Evolutionary conservation across 2,797 vertebrate genomes (phyloP), one percentile per base, ranked within the genome.

Genomic region (Buphagus erythrorhynchus): DNA sequence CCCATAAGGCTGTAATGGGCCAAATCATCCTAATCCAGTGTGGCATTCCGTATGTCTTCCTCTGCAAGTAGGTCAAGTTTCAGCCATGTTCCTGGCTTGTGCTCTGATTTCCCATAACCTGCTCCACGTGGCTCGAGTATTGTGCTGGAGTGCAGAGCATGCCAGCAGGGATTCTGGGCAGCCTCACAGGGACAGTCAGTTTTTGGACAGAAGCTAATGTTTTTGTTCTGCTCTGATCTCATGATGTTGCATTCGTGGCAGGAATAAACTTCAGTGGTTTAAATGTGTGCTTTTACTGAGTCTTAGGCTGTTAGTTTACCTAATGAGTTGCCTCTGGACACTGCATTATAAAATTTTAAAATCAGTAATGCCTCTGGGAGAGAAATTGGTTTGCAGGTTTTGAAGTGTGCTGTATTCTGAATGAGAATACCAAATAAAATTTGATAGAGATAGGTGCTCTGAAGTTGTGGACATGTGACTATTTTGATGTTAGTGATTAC

Each of bases 51-150:
- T 97, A 95, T 97, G 97, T 93, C 98, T 98, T 98, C 97, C 97
- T 97, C 96, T 93, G 96, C 98, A 99, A 99, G 97, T 99, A 98
- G 99, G 99, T 99, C 99, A 99, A 98, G 98, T 99, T 99, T 98
- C 97, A 98, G 98, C 97, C 94, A 86, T 91, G 63, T 95, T 97
- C 89, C 93, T 97, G 88, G 77, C 92, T 86, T 11, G 4, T 0
- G 18, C 85, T 97, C 96, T 19, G 46, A 91, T 97, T 97, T 97
- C 97, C 95, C 93, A 93, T 77, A 93, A 95, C 94, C 85, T 95
- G 89, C 42, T 95, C 93, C 95, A 94, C 61, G 71, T 93, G 90
- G 81, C 77, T 81, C 0, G 1, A 54, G 21, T 43, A 2, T 29
- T 94, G 73, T 88, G 57, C 55, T 90, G 72, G 58, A 91, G 57